These are phyloP conservation scores for Clamator glandarius DNA, from an alignment of 2,797 vertebrate species.

Conservation along the genomic window DNA sequence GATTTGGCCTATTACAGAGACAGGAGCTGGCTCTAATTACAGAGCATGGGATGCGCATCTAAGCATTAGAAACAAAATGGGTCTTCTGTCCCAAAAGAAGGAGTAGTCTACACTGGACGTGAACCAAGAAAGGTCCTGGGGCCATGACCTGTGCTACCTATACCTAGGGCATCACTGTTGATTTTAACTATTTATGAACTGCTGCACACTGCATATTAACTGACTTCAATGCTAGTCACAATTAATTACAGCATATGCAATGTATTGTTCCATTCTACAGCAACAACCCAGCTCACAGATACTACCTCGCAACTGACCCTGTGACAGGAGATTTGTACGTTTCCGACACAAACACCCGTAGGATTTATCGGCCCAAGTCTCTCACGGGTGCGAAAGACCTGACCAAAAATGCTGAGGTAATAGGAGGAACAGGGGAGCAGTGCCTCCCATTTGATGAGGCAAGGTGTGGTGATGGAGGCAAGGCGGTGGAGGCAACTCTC, in stretches of 20 bases:
- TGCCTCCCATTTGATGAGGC: slow-evolving; percentile 97
- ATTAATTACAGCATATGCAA: neutral
- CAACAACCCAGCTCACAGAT: slow-evolving; percentile 97
- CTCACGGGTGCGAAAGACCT: slow-evolving; percentile 88
- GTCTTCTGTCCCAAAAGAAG: neutral
- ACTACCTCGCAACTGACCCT: slow-evolving; percentile 94
- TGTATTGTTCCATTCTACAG: slow-evolving; percentile 76
- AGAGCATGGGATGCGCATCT: neutral
- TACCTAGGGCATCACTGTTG: neutral
- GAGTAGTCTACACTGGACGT: neutral
- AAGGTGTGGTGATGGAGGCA: slow-evolving; percentile 95
- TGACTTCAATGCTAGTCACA: neutral
- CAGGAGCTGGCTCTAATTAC: neutral
- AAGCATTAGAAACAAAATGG: neutral
- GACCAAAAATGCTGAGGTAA: slow-evolving; percentile 90
- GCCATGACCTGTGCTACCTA: neutral
- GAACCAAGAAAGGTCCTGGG: neutral
- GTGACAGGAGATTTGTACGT: slow-evolving; percentile 94
- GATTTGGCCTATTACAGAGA: neutral
- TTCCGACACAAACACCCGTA: slow-evolving; percentile 96
- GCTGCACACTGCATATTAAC: neutral
- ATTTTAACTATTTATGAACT: neutral
- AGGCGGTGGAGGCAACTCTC: slow-evolving; percentile 92
- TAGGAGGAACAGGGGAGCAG: slow-evolving; percentile 95
- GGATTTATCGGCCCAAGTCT: slow-evolving; percentile 90